A percentile compares a stretch with the other conserved stretches of the same genome.
Evolutionary conservation across 2,113 vertebrate species (phyloP).

Genomic region (Hyaena hyaena): DNA sequence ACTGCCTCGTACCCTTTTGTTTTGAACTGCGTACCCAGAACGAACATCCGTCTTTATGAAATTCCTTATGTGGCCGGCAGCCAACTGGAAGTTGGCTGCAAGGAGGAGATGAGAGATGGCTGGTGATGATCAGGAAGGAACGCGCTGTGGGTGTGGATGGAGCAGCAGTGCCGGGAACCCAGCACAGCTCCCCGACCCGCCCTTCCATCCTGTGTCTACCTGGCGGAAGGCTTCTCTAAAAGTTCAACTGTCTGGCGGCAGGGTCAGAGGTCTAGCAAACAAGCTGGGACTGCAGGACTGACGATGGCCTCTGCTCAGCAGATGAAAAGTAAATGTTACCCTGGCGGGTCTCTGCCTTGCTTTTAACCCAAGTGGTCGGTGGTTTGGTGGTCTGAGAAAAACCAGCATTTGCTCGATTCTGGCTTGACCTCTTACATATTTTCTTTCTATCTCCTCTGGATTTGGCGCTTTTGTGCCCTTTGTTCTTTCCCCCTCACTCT

Average conservation of each 20-base stretch:
- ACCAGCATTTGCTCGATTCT: not conserved
- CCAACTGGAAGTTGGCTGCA: slow-evolving; percentile 39
- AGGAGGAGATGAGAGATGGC: slow-evolving; percentile 21
- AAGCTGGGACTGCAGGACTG: not conserved
- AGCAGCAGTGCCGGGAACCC: slow-evolving; percentile 53
- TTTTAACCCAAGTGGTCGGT: not conserved
- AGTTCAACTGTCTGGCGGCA: not conserved
- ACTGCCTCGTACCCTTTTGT: not conserved
- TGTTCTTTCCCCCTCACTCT: not conserved
- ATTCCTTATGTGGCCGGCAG: slow-evolving; percentile 24
- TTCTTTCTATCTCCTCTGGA: not conserved
- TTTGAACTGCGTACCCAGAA: not conserved
- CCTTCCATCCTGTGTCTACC: slow-evolving; percentile 56
- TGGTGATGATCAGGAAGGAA: slow-evolving; percentile 60
- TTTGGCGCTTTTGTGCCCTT: not conserved
- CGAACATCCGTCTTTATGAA: slow-evolving; percentile 10
- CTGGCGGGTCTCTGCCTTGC: not conserved
- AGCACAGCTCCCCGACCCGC: not conserved
- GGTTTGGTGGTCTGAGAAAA: slow-evolving; percentile 16
- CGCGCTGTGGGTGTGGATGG: not conserved
- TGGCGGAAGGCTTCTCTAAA: slow-evolving; percentile 39
- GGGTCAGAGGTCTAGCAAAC: slow-evolving; percentile 57
- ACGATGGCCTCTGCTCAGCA: not conserved
- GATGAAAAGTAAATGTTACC: not conserved
- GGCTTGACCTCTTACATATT: not conserved